Percentiles rank a stretch among this genome's conserved stretches.
These are phyloP conservation scores for Lanius ludovicianus DNA, from an alignment of 2,113 vertebrate genomes.

Conservation along the genomic window DNA sequence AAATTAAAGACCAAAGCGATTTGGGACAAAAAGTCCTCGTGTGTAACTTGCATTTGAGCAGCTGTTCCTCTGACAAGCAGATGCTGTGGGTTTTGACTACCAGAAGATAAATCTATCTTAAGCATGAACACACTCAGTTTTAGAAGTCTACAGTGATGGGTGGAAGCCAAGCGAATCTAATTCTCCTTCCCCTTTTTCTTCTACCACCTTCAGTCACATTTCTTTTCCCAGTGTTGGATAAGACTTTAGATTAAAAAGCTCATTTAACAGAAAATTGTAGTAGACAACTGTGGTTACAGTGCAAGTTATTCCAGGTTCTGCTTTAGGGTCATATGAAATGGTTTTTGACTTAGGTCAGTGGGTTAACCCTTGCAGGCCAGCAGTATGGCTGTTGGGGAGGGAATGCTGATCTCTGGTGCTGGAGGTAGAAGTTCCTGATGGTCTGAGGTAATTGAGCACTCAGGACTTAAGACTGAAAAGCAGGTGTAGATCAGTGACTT, in stretches of 20 bases:
- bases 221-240: neutral
- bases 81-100: neutral
- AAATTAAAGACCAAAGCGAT: neutral
- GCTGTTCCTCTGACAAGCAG: neutral
- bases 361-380: neutral
- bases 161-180: neutral
- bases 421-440: neutral
- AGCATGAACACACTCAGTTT: neutral
- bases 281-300: neutral
- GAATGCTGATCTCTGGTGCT: neutral
- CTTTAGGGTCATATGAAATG: neutral
- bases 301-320: neutral
- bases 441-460: neutral
- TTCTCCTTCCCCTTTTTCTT: neutral
- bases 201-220: neutral
- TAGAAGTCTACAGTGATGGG: neutral
- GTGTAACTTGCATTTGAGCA: neutral
- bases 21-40: neutral
- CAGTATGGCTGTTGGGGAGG: neutral
- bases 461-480: neutral
- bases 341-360: neutral
- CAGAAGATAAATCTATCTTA: neutral
- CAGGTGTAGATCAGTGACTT: neutral
- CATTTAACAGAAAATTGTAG: neutral
- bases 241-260: neutral